phyloP scores from a whole-genome alignment of 2,113 vertebrate genomes.

The Heterotilapia buettikoferi region DNA sequence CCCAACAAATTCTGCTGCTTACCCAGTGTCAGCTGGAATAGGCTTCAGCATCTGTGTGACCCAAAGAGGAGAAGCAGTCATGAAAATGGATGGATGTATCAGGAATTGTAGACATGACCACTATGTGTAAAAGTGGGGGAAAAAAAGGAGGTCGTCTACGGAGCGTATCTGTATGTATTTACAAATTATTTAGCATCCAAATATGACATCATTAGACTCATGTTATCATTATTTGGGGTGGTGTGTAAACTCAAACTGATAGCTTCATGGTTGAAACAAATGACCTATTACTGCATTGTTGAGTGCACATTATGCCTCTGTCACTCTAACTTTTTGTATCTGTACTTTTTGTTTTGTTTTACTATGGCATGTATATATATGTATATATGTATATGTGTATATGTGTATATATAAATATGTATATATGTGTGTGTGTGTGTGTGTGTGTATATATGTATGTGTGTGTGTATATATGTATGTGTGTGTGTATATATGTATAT shows the following conservation, averaged over 20 bases:
- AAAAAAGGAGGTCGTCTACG: rapidly evolving
- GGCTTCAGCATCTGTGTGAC: background rate
- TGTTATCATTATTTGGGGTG: background rate
- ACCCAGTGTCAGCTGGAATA: background rate
- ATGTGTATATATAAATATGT: too few species aligned
- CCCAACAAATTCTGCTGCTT: background rate
- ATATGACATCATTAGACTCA: background rate
- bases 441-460: too few species aligned
- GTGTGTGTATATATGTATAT: too few species aligned
- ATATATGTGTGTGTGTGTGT: rapidly evolving
- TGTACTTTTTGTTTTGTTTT: background rate
- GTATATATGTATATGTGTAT: too few species aligned
- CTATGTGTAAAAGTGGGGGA: background rate
- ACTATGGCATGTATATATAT: background rate
- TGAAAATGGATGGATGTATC: background rate
- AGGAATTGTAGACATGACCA: background rate
- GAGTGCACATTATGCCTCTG: background rate
- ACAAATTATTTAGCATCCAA: background rate
- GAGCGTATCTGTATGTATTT: background rate
- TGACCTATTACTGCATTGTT: background rate
- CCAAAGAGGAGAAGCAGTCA: background rate
- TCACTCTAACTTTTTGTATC: background rate
- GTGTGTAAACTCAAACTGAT: background rate
- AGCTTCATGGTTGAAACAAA: background rate
- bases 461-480: rapidly evolving